Percentiles rank a stretch among this genome's conserved stretches.
Conservation (phyloP, 2,113 vertebrate species). For the Empidonax traillii region DNA sequence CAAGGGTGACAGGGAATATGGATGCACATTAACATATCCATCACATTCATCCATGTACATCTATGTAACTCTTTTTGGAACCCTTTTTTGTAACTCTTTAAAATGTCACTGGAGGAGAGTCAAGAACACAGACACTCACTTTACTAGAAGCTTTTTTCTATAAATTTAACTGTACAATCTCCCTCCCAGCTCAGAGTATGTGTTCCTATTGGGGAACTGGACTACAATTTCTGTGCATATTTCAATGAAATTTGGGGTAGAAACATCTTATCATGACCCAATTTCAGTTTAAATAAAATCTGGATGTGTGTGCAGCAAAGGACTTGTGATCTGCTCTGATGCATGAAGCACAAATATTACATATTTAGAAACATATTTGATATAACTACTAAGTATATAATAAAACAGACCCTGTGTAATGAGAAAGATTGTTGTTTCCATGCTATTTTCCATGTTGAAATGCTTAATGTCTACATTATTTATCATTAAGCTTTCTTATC, state of each 20-base stretch:
- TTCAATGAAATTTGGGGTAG: background rate
- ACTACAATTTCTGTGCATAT: background rate
- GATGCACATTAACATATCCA: background rate
- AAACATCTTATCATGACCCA: background rate
- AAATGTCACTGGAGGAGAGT: background rate
- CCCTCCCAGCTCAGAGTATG: background rate
- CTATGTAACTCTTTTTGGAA: background rate
- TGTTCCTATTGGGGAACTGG: background rate
- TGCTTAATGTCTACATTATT: background rate
- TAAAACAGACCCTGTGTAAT: background rate
- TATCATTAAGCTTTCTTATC: background rate
- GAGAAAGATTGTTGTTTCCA: background rate
- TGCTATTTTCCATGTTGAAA: background rate
- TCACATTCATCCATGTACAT: background rate
- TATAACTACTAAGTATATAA: background rate
- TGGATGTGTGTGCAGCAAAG: background rate
- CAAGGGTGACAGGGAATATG: background rate
- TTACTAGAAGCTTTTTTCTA: background rate
- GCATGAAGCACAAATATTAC: background rate
- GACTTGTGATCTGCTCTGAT: background rate
- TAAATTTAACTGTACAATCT: background rate
- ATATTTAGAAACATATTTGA: background rate
- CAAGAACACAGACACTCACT: background rate
- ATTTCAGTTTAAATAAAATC: background rate
- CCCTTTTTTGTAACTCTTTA: background rate